phyloP scores from a whole-genome alignment of 2,113 vertebrate genomes.

The Phaethon lepturus region DNA sequence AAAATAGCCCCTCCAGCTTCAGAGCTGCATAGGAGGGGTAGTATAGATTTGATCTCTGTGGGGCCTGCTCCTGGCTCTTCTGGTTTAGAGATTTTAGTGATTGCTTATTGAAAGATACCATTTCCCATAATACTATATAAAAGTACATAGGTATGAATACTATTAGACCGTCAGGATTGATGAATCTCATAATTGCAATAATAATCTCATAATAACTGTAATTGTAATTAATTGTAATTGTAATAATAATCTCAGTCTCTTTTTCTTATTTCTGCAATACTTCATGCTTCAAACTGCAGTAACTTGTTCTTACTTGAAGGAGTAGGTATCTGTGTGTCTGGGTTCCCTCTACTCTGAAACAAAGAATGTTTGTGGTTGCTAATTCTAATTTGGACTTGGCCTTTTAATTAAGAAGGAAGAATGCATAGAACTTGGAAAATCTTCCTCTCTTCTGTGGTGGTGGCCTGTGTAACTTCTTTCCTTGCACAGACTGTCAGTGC shows the following conservation, averaged over 20 bases:
- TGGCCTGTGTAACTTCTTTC: background rate
- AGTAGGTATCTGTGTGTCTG: background rate
- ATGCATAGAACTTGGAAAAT: background rate
- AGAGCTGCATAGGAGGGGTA: background rate
- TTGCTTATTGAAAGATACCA: background rate
- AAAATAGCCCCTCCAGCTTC: background rate
- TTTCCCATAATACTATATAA: background rate
- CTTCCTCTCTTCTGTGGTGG: background rate
- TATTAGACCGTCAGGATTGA: background rate
- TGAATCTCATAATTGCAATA: background rate
- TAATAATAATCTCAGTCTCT: background rate
- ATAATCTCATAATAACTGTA: too few relatives aligned
- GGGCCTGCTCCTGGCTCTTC: background rate
- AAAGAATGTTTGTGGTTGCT: background rate
- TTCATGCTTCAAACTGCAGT: background rate
- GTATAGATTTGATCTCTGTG: background rate
- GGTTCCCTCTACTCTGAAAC: background rate
- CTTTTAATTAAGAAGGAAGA: background rate
- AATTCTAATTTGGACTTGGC: background rate
- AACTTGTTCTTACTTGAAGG: background rate
- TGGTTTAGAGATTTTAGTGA: background rate
- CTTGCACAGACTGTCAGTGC: background rate
- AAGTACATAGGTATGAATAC: background rate
- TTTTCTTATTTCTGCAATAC: background rate
- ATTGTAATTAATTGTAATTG: too few relatives aligned